These are phyloP conservation scores for Hirtodrosophila confusa DNA, from an alignment of 2,888 invertebrate genomes.

Conservation along the genomic window DNA sequence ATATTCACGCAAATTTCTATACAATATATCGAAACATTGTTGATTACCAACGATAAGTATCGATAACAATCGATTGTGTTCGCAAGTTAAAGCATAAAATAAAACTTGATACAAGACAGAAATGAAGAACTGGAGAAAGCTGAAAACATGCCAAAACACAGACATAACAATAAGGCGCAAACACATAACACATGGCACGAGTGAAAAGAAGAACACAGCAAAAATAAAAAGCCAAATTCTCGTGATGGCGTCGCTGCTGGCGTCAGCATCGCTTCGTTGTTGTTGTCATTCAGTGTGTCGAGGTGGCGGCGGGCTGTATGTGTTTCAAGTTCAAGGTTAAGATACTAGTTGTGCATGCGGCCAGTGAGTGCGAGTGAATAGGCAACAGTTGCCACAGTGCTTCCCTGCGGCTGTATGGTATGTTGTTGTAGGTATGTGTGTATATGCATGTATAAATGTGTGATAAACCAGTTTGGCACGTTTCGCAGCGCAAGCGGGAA, in stretches of 20 bases:
- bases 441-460: conserved; percentile 13
- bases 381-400: conserved; percentile 42
- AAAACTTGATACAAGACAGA: conserved; percentile 6
- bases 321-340: conserved; percentile 84
- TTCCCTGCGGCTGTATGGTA: conserved; percentile 48
- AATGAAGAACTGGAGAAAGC: conserved; percentile 18
- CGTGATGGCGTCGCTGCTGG: conserved; percentile 33
- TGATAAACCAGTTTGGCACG: conserved; percentile 76
- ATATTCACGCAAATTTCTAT: too few species aligned
- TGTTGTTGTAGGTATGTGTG: conserved; percentile 16
- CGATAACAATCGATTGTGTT: neutral
- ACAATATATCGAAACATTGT: too few species aligned
- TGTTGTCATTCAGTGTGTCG: conserved; percentile 67
- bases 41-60: too few species aligned
- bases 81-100: conserved; percentile 1
- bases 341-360: conserved; percentile 81
- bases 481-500: conserved; percentile 69
- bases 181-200: conserved; percentile 51
- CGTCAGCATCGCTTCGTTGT: conserved; percentile 32
- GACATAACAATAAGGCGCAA: conserved; percentile 37
- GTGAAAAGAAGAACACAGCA: conserved; percentile 38
- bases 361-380: conserved; percentile 44
- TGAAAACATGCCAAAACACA: conserved; percentile 10
- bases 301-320: conserved; percentile 52
- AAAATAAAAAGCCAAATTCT: conserved; percentile 41